Conservation (phyloP, 2,113 vertebrate species). For the Periophthalmus modestus region DNA sequence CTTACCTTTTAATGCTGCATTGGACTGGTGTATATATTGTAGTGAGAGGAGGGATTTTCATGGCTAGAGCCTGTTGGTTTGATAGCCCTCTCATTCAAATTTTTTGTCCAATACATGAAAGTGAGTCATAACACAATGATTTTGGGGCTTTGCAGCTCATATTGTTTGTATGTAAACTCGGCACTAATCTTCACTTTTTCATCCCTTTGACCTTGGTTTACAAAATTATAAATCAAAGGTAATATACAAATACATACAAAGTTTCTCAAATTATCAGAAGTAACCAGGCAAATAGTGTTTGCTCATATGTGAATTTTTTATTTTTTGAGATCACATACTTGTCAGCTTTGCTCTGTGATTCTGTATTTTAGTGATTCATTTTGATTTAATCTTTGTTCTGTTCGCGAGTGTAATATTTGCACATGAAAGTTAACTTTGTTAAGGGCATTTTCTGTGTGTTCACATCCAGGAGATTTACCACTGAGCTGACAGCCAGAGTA, state of each 20-base stretch:
- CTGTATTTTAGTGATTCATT: background rate
- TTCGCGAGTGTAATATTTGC: background rate
- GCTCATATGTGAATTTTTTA: background rate
- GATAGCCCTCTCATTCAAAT: too few species aligned
- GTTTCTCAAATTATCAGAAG: background rate
- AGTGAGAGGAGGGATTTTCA: background rate
- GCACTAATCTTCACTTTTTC: background rate
- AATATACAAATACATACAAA: background rate
- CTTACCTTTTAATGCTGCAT: background rate
- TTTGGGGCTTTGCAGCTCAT: background rate
- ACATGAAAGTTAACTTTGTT: background rate
- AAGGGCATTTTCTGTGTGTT: background rate
- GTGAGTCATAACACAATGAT: background rate
- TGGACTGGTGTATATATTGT: background rate
- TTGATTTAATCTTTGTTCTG: background rate
- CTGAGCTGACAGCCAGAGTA: slow-evolving; percentile 32
- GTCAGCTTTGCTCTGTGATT: background rate
- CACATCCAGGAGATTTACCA: slow-evolving; percentile 15
- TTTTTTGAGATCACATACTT: background rate
- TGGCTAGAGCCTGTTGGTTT: background rate
- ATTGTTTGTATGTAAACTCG: background rate
- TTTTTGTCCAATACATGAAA: background rate
- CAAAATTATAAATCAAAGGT: background rate
- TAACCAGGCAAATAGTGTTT: background rate
- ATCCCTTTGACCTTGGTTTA: background rate